These are phyloP conservation scores for Eolophus roseicapilla DNA, from an alignment of 2,113 vertebrate species.

Conservation along the genomic window DNA sequence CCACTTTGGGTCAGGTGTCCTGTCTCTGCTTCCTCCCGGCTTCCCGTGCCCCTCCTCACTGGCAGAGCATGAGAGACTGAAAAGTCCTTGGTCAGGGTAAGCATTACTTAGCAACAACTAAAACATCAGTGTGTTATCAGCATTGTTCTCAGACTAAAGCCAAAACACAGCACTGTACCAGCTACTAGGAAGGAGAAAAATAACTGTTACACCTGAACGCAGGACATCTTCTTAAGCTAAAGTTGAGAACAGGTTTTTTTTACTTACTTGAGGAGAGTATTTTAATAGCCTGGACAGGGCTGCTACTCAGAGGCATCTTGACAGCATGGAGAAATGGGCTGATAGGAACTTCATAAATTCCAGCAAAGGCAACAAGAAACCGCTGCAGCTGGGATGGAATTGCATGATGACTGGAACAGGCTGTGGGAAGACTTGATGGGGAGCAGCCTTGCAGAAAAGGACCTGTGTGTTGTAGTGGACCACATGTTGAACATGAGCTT, in stretches of 20 bases:
- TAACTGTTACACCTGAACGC: neutral
- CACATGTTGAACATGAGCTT: fast-evolving
- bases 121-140: neutral
- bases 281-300: too few relatives aligned
- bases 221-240: neutral
- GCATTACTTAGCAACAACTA: neutral
- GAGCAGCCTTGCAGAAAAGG: neutral
- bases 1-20: neutral
- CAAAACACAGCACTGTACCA: neutral
- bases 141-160: neutral
- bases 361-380: neutral
- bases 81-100: neutral
- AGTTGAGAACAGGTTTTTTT: neutral
- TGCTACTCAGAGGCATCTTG: neutral
- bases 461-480: neutral
- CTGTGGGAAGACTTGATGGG: neutral
- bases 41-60: neutral
- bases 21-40: neutral
- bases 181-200: neutral
- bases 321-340: neutral
- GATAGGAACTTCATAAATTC: neutral
- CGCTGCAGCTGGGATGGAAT: neutral
- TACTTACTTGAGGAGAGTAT: neutral
- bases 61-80: neutral
- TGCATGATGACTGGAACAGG: neutral